Evolutionary conservation across 2,888 invertebrate species (phyloP).

Genomic region (Himalopsyche kuldschensis): DNA sequence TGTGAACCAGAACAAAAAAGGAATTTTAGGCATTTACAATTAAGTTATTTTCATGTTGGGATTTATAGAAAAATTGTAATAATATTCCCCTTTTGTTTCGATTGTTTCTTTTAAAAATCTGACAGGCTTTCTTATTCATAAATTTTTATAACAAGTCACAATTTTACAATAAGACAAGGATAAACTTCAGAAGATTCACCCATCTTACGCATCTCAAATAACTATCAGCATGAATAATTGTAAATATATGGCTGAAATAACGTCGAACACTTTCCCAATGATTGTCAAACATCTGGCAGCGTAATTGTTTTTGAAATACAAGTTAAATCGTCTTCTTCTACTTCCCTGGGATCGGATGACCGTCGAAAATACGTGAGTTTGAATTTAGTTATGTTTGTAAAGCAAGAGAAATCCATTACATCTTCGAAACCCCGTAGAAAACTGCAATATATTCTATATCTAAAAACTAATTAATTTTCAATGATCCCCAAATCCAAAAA

Average conservation of each 20-base stretch:
- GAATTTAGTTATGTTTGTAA: neutral
- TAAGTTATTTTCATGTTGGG: neutral
- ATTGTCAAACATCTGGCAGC: neutral
- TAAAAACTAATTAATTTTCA: no score
- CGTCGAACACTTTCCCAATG: conserved; percentile 24
- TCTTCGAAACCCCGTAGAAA: neutral
- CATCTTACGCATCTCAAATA: conserved; percentile 7
- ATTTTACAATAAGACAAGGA: neutral
- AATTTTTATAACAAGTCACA: conserved; percentile 2
- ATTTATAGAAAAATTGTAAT: neutral
- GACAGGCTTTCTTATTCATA: neutral
- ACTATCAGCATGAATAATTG: conserved; percentile 31
- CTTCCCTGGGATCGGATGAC: neutral
- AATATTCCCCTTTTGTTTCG: conserved; percentile 1
- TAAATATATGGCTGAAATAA: conserved; percentile 36
- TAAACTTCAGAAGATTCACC: neutral
- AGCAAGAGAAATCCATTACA: neutral
- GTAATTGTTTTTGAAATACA: neutral
- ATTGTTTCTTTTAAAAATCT: neutral
- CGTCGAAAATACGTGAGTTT: conserved; percentile 2
- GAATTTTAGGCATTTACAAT: neutral
- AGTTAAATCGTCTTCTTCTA: neutral
- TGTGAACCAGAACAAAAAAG: neutral
- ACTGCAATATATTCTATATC: neutral
- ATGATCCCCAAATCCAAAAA: no score